These are phyloP conservation scores for Agrilus mali DNA, from an alignment of 2,888 invertebrate genomes.

Conservation along the genomic window DNA sequence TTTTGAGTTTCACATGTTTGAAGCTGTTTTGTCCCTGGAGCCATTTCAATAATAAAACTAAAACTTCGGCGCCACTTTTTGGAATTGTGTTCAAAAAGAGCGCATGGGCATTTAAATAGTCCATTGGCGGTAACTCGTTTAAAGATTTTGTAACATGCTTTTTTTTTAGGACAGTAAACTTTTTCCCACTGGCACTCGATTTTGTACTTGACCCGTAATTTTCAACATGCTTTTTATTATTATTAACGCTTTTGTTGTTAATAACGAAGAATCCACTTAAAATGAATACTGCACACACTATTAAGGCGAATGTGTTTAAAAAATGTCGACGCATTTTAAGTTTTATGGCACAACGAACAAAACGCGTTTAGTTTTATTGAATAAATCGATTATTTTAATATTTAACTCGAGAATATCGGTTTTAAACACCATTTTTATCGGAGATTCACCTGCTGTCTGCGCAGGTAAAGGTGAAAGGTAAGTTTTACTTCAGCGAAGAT, in stretches of 20 bases:
- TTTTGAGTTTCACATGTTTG: conserved; percentile 40
- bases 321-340: not conserved
- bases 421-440: too few species aligned
- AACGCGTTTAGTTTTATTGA: too few species aligned
- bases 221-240: not conserved
- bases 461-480: conserved; percentile 6
- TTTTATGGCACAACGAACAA: too few species aligned
- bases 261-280: conserved; percentile 1
- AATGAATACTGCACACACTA: conserved; percentile 3
- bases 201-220: not conserved
- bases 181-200: too few species aligned
- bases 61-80: conserved; percentile 44
- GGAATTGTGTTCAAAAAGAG: conserved; percentile 48
- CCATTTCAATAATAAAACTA: conserved; percentile 44
- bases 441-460: not conserved
- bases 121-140: conserved; percentile 36
- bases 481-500: not conserved
- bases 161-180: conserved; percentile 9
- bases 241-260: not conserved
- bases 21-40: conserved; percentile 46
- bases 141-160: conserved; percentile 40
- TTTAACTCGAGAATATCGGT: too few species aligned
- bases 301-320: conserved; percentile 4
- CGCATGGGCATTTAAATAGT: conserved; percentile 37
- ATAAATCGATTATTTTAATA: too few species aligned